phyloP scores from a whole-genome alignment of 2,113 vertebrate genomes.

The Chamaea fasciata region DNA sequence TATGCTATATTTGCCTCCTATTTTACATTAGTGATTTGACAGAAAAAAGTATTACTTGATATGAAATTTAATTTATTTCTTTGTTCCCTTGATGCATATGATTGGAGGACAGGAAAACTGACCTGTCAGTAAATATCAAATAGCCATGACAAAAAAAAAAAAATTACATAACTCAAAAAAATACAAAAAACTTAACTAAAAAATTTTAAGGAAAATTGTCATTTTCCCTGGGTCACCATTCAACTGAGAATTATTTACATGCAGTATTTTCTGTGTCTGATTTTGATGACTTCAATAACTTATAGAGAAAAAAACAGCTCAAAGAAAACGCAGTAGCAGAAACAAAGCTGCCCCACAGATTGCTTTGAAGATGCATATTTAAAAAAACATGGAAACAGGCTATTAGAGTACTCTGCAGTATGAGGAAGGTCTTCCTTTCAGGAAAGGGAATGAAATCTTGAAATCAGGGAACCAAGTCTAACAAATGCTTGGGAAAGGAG shows the following conservation, averaged over 20 bases:
- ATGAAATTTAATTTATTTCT: background rate
- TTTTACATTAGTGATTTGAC: background rate
- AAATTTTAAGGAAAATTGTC: background rate
- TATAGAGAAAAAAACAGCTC: background rate
- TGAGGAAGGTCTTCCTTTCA: no score
- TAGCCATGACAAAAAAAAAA: background rate
- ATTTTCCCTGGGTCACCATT: background rate
- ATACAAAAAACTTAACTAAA: background rate
- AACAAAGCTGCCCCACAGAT: background rate
- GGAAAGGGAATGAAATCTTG: background rate
- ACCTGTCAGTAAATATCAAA: background rate
- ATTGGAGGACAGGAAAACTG: background rate
- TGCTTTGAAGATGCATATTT: background rate
- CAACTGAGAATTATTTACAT: background rate
- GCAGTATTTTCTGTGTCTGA: background rate
- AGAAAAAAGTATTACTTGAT: background rate
- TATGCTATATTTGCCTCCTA: background rate
- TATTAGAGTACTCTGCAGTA: no score
- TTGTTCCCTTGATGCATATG: background rate
- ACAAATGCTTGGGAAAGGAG: background rate
- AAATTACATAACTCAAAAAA: background rate
- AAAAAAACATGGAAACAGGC: no score
- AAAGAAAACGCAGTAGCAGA: background rate
- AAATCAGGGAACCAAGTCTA: background rate
- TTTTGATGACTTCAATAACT: background rate